Evolutionary conservation across 2,113 vertebrate species (phyloP), one percentile per base, ranked within the genome.

Genomic region (Meriones unguiculatus): DNA sequence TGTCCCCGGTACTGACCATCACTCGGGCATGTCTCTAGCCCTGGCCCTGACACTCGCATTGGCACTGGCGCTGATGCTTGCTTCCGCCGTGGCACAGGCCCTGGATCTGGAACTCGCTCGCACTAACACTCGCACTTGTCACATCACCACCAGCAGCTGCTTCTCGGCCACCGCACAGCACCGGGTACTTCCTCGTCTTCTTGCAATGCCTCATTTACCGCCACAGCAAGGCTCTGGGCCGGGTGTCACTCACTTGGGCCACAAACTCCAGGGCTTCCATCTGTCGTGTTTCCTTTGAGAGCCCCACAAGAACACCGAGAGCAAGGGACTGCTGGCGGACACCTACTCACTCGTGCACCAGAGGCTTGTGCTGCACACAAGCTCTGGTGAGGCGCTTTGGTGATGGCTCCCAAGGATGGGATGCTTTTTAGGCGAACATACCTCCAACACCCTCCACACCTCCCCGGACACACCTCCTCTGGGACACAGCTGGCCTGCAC

Each of bases 211-310:
- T 93, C 80, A 73, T 90, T 86, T 80, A 90, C 72, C 57, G 91
- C 91, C 80, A 35, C 15, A 3, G 41, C 62, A 96, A 87, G 73
- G 91, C 69, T 90, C 87, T 24, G 80, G 70, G 78, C 62, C 14
- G 64, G 91, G 64, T 75, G 64, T 85, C 95, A 86, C 57, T 73
- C 72, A n/a, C 87, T 93, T 54, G 62, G 87, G 80, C 73, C 95
- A 93, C 72, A 72, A 57, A 72, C 72, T 86, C 80, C 15, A 3
- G 95, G 80, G 46, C 64, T 93, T 90, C 41, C 91, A 90, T 86
- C 80, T 90, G 87, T 96, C 91, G 80, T 57, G 91, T 11, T 93
- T 95, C 91, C 80, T 96, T 54, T 65, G 87, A 65, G 78, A 78
- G 54, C 80, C 81, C 80, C 87, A 77, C 80, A 72, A 90, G 91